Conservation (phyloP, 1,140 invertebrate genomes). For the Drosophila lacteicornis region DNA sequence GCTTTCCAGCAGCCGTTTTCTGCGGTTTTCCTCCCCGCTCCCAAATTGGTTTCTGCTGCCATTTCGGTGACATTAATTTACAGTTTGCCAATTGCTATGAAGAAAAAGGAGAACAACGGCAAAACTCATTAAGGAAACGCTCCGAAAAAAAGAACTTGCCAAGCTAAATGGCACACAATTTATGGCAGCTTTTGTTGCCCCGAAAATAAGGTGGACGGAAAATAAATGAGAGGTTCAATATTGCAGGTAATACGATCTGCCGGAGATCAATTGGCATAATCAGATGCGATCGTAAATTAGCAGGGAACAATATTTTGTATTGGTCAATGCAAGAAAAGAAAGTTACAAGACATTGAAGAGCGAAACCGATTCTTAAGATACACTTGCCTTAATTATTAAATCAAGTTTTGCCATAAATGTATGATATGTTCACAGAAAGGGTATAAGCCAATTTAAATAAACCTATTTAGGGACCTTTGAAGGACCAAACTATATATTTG, state of each 20-base stretch:
- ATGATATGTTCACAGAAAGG: too few species aligned
- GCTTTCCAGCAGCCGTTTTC: slow-evolving; percentile 1
- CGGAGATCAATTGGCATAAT: slow-evolving; percentile 24
- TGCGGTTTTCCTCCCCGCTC: slow-evolving; percentile 36
- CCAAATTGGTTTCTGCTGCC: slow-evolving; percentile 50
- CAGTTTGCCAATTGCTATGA: slow-evolving; percentile 49
- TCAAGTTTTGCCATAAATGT: neutral
- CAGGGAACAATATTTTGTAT: slow-evolving; percentile 20
- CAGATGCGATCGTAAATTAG: slow-evolving; percentile 29
- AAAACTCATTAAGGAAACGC: slow-evolving; percentile 56
- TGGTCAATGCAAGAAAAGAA: slow-evolving; percentile 31
- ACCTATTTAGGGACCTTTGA: too few species aligned
- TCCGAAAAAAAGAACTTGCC: slow-evolving; percentile 16
- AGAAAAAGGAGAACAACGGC: slow-evolving; percentile 23
- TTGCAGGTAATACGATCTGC: slow-evolving; percentile 13
- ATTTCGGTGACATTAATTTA: slow-evolving; percentile 62
- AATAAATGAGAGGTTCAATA: slow-evolving; percentile 12
- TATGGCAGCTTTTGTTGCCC: slow-evolving; percentile 13
- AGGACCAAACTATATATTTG: too few species aligned
- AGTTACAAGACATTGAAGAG: neutral
- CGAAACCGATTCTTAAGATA: slow-evolving; percentile 4
- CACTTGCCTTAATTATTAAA: neutral
- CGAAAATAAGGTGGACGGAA: neutral
- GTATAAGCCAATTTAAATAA: too few species aligned
- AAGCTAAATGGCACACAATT: slow-evolving; percentile 17